Evolutionary conservation across 2,888 invertebrate genomes (phyloP), one percentile per base, ranked within the genome.

Genomic region (Lissonota sp.): DNA sequence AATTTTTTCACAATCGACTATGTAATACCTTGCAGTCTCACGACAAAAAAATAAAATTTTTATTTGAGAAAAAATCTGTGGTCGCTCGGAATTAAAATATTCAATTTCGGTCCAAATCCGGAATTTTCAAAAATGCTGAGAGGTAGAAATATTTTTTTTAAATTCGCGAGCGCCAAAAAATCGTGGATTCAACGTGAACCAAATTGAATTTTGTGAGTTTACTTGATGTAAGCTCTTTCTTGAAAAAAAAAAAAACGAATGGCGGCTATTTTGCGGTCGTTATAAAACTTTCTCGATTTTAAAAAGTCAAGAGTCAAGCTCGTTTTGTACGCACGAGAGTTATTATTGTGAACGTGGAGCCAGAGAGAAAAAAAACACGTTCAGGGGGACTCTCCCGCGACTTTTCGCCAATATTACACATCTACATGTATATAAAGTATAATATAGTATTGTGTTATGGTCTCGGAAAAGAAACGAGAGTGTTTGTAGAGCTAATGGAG

Each of bases 401-500:
- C 14, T 73, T 80, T 80, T 77, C 46, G 51, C 63, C 57, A 69
- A 63, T 80, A 51, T 7, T 14, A 69, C 26, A 71, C 60, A 46
- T 39, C 37, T 58, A 58, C 5, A 58, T 12, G 39, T 58, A 64
- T 49, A n/a, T n/a, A 49, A n/a, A 49, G 49, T 49, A 49, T 49
- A 49, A 49, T 49, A 12, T 12, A 26, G 12, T 55, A 14, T 14
- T 64, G 58, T 53, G 51, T 74, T 53, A 55, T 12, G 71, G 40
- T 44, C 26, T 44, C n/a, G 8, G 53, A 42, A 26, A 79, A 67
- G 42, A 64, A 76, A 79, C 57, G 37, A 60, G 60, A 49, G 69
- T 82, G 75, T 83, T 83, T 79, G 76, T 51, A 76, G 76, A 77
- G 66, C 76, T 83, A 83, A 83, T 83, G 82, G 83, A 82, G 58